phyloP scores from a whole-genome alignment of 2,797 vertebrate genomes.

The Falco berigora region DNA sequence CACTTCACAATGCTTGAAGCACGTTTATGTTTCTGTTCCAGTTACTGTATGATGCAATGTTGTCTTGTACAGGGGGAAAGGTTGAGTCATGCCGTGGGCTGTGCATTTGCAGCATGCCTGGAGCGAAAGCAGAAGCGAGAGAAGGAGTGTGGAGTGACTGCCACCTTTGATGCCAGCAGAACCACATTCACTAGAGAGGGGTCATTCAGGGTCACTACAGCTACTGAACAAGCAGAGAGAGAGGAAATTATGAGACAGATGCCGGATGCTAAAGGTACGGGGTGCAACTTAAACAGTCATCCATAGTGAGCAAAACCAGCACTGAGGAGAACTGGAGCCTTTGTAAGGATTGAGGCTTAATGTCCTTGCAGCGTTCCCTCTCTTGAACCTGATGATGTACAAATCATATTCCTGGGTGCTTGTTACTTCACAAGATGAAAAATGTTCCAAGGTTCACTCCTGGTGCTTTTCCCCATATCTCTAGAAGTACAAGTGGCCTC shows the following conservation, averaged over 20 bases:
- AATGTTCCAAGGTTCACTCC: not conserved
- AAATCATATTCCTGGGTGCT: not conserved
- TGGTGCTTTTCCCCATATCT: not conserved
- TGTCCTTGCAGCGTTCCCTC: not conserved
- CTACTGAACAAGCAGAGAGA: constrained; percentile 94
- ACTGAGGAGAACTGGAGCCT: not conserved
- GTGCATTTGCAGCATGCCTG: constrained; percentile 95
- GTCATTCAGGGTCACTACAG: constrained; percentile 94
- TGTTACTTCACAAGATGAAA: not conserved
- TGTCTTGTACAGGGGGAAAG: constrained; percentile 86
- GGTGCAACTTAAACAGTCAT: not conserved
- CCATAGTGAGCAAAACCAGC: not conserved
- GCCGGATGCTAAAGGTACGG: constrained; percentile 84
- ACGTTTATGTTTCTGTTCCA: not conserved
- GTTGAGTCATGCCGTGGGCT: constrained; percentile 95
- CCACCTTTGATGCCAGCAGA: constrained; percentile 96
- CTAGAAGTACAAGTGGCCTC: not conserved
- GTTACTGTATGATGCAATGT: not conserved
- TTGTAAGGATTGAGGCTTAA: not conserved
- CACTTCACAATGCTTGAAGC: not conserved
- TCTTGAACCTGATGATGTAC: not conserved
- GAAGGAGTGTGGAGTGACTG: constrained; percentile 98
- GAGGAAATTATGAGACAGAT: constrained; percentile 96
- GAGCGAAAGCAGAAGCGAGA: constrained; percentile 97
- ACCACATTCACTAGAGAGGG: constrained; percentile 98